A percentile compares a stretch with the other conserved stretches of the same genome.
phyloP scores from a whole-genome alignment of 2,888 invertebrate species.

The Anthophora plumipes region DNA sequence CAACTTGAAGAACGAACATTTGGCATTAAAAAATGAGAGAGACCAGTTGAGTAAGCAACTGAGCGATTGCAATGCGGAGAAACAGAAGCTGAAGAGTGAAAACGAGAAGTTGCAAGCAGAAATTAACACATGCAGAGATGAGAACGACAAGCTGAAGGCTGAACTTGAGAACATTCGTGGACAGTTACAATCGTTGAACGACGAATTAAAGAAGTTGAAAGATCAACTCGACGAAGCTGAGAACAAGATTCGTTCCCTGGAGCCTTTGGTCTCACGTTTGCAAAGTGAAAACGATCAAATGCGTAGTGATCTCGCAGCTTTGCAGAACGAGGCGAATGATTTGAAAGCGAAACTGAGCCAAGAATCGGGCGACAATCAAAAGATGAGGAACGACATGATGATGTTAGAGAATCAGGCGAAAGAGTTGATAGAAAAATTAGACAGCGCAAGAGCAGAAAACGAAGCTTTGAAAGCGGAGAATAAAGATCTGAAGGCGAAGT shows the following conservation, averaged over 20 bases:
- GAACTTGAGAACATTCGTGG: conserved; percentile 29
- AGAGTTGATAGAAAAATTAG: conserved; percentile 23
- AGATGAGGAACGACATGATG: conserved; percentile 22
- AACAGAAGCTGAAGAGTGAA: conserved; percentile 52
- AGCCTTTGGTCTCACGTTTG: conserved; percentile 49
- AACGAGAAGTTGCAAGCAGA: conserved; percentile 40
- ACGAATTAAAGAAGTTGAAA: conserved; percentile 44
- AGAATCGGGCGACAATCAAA: not conserved
- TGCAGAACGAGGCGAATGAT: conserved; percentile 62
- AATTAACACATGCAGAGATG: conserved; percentile 17
- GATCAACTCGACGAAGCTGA: conserved; percentile 30
- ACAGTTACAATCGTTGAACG: conserved; percentile 47
- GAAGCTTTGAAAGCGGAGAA: conserved; percentile 31
- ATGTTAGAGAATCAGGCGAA: conserved; percentile 31
- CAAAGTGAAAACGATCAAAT: conserved; percentile 52
- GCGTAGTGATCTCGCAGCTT: conserved; percentile 47
- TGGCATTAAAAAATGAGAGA: conserved; percentile 50
- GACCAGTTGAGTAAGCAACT: conserved; percentile 54
- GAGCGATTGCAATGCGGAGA: conserved; percentile 27
- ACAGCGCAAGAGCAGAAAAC: conserved; percentile 6
- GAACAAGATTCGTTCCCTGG: conserved; percentile 44
- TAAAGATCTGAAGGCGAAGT: not conserved
- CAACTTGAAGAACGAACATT: conserved; percentile 42
- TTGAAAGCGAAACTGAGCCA: conserved; percentile 9
- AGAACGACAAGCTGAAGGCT: conserved; percentile 40